Base-by-base conservation (phyloP, 2,113 vertebrate genomes). In the Hypanus sabinus region DNA sequence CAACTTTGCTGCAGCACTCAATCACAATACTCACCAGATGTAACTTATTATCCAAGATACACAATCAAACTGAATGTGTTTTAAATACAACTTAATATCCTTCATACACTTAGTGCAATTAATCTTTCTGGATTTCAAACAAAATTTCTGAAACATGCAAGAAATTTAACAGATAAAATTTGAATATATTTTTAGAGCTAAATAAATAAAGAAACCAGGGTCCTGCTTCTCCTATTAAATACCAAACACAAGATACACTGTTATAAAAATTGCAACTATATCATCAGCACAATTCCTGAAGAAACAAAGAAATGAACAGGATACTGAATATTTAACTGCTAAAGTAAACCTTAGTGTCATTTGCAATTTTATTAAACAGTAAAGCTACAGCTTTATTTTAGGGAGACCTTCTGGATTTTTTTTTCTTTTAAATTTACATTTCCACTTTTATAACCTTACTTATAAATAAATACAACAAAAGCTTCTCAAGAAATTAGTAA, bases 61-160 rank as follows among this genome's bases (percentile, higher is more conserved):
- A 71, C 33, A 92, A 92, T 27, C 65, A 71, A 92, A 92, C 65
- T 71, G 90, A 71, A 92, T 71, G 62, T 38, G 18, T 90, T 33
- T 90, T 90, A 92, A 71, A 92, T 71, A 71, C 88, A 91, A 70
- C 18, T 33, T 38, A 70, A 36, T 91, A 38, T 36, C 65, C 33
- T 36, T 27, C 33, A 27, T 27, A 71, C 10, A 46, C 68, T 71
- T 38, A 20, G 20, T 46, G 68, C 68, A 93, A 73, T 75, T 71
- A 71, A 92, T 71, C 60, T 71, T 92, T 75, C 70, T 27, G 38
- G 22, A 71, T 93, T 93, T 46, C 38, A 93, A 46, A 73, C 20
- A 73, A 73, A 20, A 93, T 24, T 70, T 93, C 33, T 70, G 36
- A 70, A 71, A 73, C 6, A 70, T 73, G 22, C 20, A 73, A 73